These are phyloP conservation scores for Papilio machaon DNA, from an alignment of 1,140 invertebrate species.

Conservation along the genomic window DNA sequence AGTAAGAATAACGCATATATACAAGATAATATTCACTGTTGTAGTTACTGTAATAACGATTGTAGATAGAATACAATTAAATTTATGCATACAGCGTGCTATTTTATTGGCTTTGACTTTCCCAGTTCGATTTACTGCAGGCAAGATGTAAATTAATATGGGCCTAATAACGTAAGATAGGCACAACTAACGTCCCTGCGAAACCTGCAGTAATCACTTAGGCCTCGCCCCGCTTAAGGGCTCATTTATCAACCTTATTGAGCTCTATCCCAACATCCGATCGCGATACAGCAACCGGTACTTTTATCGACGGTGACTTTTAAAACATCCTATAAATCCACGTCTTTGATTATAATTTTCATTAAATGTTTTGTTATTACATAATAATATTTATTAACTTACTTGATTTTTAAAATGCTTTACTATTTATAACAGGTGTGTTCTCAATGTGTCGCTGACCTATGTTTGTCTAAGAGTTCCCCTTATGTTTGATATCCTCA, in stretches of 20 bases:
- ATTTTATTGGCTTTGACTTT: constrained; percentile 9
- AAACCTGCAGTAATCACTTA: constrained; percentile 79
- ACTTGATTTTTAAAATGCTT: too few relatives aligned
- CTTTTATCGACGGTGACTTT: constrained; percentile 16
- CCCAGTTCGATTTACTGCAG: neutral
- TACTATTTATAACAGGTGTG: too few relatives aligned
- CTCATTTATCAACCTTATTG: constrained; percentile 71
- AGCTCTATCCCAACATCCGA: constrained; percentile 53
- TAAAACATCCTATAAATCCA: constrained; percentile 28
- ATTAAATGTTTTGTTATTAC: neutral
- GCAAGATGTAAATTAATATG: constrained; percentile 19
- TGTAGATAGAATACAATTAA: neutral
- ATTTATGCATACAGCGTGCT: constrained; percentile 1
- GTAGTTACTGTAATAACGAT: neutral
- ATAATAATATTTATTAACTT: too few relatives aligned
- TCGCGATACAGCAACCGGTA: constrained; percentile 51
- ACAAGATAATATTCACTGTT: neutral
- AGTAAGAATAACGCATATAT: neutral
- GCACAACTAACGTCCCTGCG: constrained; percentile 46
- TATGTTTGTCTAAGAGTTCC: too few relatives aligned
- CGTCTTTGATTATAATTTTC: neutral
- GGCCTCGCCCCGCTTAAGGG: constrained; percentile 62
- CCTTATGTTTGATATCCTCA: too few relatives aligned
- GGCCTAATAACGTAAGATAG: constrained; percentile 51
- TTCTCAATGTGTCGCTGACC: too few relatives aligned